phyloP scores from a whole-genome alignment of 2,888 invertebrate genomes.

The Agonopterix subpropinquella region DNA sequence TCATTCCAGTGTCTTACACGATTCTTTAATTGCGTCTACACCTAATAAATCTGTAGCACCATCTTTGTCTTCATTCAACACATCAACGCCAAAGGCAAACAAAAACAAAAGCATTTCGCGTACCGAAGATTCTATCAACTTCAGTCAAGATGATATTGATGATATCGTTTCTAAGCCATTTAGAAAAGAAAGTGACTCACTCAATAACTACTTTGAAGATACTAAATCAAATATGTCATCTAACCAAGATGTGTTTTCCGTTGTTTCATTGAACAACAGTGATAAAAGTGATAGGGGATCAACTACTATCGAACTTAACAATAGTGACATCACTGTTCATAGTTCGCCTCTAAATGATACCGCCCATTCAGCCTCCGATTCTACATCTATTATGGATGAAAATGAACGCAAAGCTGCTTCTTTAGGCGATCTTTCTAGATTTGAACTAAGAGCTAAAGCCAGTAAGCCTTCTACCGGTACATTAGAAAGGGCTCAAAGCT shows the following conservation, averaged over 20 bases:
- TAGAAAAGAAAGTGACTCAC: slow-evolving; percentile 63
- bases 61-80: slow-evolving; percentile 35
- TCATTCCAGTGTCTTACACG: slow-evolving; percentile 53
- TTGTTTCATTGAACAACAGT: slow-evolving; percentile 61
- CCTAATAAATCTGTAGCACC: slow-evolving; percentile 32
- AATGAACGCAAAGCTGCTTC: slow-evolving; percentile 86
- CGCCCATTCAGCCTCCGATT: slow-evolving; percentile 53
- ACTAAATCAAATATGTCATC: slow-evolving; percentile 67
- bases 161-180: slow-evolving; percentile 70
- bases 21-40: slow-evolving; percentile 32
- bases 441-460: slow-evolving; percentile 64
- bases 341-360: slow-evolving; percentile 78
- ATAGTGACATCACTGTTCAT: slow-evolving; percentile 84
- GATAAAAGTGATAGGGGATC: slow-evolving; percentile 70
- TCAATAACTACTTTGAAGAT: slow-evolving; percentile 65
- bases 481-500: slow-evolving; percentile 85
- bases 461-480: slow-evolving; percentile 73
- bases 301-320: slow-evolving; percentile 83
- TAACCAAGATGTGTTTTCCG: slow-evolving; percentile 60
- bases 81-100: slow-evolving; percentile 66
- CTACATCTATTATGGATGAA: slow-evolving; percentile 70
- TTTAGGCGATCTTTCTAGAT: slow-evolving; percentile 85
- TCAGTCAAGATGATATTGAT: slow-evolving; percentile 70
- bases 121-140: slow-evolving; percentile 60
- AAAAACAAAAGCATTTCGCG: slow-evolving; percentile 53